Base-by-base conservation (phyloP, 2,113 vertebrate genomes). In the Pollachius pollachius region DNA sequence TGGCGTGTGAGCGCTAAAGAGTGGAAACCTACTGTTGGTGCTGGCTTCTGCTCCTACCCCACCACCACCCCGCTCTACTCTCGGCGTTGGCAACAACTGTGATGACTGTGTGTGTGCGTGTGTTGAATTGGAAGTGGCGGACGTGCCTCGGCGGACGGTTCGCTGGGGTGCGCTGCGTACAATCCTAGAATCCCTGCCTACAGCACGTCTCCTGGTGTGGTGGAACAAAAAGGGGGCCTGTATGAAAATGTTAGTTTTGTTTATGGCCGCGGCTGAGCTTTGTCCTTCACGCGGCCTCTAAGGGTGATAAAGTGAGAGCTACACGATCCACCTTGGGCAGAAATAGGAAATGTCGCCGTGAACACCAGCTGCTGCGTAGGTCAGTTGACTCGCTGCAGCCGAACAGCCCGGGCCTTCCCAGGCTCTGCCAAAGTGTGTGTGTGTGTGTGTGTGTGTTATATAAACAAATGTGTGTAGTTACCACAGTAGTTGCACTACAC, bases 241-340 rank as follows among this genome's bases (percentile, higher is more conserved):
- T 86, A 92, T 3, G 81, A 94, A 94, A 96, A 94, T 91, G 93
- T 94, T 94, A 93, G 94, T 92, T 95, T 91, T 93, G 91, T 87
- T 89, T 89, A 91, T 81, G 87, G 77, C 77, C 84, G 73, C 84
- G 87, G 88, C 89, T 34, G 6, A 78, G 81, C 92, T 93, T 93
- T 94, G 94, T 95, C 95, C 95, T 96, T 95, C 94, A 96, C 84
- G 78, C 91, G 93, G 94, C 94, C 95, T 95, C 92, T 86, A 93
- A 84, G 90, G 94, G 94, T 89, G 95, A 94, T 94, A 95, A 96
- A 97, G 93, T 92, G 94, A 92, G 92, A 97, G 94, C 91, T 94
- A 97, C 91, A 87, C 69, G 94, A 97, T 94, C 94, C 87, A 93
- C 91, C 89, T 90, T 82, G 84, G 84, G 91, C 91, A 93, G 88